Evolutionary conservation across 2,888 invertebrate genomes (phyloP).

Genomic region (Heteromyza rotundicornis): DNA sequence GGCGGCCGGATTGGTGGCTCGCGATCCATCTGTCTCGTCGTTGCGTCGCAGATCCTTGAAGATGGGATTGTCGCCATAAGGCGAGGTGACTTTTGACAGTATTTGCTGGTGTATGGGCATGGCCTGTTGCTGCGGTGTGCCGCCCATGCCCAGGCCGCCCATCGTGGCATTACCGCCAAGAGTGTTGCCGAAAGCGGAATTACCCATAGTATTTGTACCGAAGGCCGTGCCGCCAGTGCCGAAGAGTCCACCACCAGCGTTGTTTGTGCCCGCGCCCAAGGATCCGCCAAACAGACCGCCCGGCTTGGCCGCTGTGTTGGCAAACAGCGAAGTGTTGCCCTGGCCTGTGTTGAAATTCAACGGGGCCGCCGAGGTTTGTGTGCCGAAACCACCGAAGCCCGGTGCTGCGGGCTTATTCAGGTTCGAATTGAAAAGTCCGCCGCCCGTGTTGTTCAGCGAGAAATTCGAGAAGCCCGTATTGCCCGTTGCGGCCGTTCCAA

Average conservation of each 20-base stretch:
- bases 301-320: slow-evolving; percentile 59
- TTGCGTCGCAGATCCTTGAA: slow-evolving; percentile 73
- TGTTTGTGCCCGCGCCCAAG: slow-evolving; percentile 29
- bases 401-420: slow-evolving; percentile 62
- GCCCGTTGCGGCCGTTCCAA: slow-evolving; percentile 54
- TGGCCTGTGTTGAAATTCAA: slow-evolving; percentile 59
- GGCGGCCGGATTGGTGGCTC: slow-evolving; percentile 75
- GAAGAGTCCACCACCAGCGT: slow-evolving; percentile 61
- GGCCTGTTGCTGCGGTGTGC: slow-evolving; percentile 47
- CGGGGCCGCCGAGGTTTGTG: slow-evolving; percentile 53
- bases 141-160: slow-evolving; percentile 40
- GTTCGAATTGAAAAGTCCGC: slow-evolving; percentile 55
- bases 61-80: slow-evolving; percentile 87
- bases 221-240: slow-evolving; percentile 54
- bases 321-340: slow-evolving; percentile 63
- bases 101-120: slow-evolving; percentile 74
- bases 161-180: slow-evolving; percentile 35
- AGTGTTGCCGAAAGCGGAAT: slow-evolving; percentile 40
- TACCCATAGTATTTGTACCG: slow-evolving; percentile 42
- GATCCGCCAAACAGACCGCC: slow-evolving; percentile 63
- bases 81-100: slow-evolving; percentile 76
- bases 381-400: slow-evolving; percentile 67
- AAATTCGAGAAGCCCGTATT: slow-evolving; percentile 56
- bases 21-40: slow-evolving; percentile 69
- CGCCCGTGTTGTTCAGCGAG: slow-evolving; percentile 46